Evolutionary conservation across 53 echinoderm and acorn worm genomes (phyloP).

Genomic region (Hippasteria phrygiana): DNA sequence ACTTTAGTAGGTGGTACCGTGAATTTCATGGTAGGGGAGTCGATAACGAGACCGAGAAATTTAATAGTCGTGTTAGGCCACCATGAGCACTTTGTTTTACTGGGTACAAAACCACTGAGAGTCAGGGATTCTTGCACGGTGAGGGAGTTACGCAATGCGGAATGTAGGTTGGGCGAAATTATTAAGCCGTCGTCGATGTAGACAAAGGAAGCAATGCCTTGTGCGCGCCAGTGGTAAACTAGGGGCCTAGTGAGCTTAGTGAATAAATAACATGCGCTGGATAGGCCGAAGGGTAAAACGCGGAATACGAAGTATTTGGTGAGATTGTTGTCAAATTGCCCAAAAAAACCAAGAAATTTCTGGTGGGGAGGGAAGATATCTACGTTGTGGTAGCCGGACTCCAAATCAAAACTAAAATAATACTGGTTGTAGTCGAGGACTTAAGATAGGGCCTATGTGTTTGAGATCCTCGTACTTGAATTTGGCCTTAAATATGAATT

Average conservation of each 20-base stretch:
- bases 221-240: slow-evolving; percentile 61
- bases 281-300: too few species aligned
- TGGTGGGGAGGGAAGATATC: slow-evolving; percentile 59
- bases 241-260: slow-evolving; percentile 39
- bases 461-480: slow-evolving; percentile 39
- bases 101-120: slow-evolving; percentile 55
- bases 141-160: background rate
- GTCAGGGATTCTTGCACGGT: background rate
- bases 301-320: too few species aligned
- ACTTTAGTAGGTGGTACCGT: slow-evolving; percentile 21
- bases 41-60: background rate
- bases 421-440: background rate
- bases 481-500: background rate
- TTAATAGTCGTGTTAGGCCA: background rate
- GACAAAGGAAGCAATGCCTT: slow-evolving; percentile 44
- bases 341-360: slow-evolving; percentile 31
- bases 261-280: slow-evolving; percentile 61
- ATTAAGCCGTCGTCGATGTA: too few species aligned
- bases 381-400: slow-evolving; percentile 24
- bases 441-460: too few species aligned
- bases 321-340: too few species aligned
- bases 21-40: background rate
- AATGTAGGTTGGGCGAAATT: background rate
- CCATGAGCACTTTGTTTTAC: slow-evolving; percentile 57
- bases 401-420: slow-evolving; percentile 17